Percentiles rank a stretch among this genome's conserved stretches.
These are phyloP conservation scores for Cremastinae sp. DNA, from an alignment of 2,888 invertebrate genomes.

Conservation along the genomic window DNA sequence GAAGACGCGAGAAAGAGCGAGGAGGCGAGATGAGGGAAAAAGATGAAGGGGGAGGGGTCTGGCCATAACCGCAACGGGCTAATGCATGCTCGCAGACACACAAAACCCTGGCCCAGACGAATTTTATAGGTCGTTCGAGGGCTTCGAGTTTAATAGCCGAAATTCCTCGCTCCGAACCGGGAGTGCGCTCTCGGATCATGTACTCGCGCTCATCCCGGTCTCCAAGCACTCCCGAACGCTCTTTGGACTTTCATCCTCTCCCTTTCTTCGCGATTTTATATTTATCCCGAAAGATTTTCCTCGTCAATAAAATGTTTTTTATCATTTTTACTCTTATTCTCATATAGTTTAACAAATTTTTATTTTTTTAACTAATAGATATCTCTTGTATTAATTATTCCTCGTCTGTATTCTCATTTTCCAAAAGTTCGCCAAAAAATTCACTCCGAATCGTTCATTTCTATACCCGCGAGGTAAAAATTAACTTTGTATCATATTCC, in stretches of 20 bases:
- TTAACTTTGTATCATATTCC: no score
- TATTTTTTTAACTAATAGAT: no score
- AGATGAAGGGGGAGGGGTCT: slow-evolving; percentile 24
- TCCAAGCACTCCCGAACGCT: no score
- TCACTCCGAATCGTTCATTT: no score
- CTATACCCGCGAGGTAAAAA: no score
- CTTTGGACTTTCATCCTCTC: neutral
- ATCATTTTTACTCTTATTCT: neutral
- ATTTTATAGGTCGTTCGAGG: slow-evolving; percentile 78
- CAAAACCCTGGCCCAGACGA: slow-evolving; percentile 77
- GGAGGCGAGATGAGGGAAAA: slow-evolving; percentile 5
- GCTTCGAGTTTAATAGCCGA: slow-evolving; percentile 78
- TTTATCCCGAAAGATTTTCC: neutral
- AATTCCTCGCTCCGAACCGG: slow-evolving; percentile 67
- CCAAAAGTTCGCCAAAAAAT: no score
- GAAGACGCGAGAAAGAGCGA: neutral
- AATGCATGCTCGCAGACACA: slow-evolving; percentile 72
- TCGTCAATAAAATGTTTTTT: no score
- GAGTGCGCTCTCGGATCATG: slow-evolving; percentile 54
- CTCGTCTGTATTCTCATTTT: neutral
- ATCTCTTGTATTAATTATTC: neutral
- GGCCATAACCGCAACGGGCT: slow-evolving; percentile 74
- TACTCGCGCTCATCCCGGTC: slow-evolving; percentile 41
- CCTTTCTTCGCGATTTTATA: neutral
- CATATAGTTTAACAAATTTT: no score